Evolutionary conservation across 1,140 invertebrate species (phyloP).

Genomic region (Drosophila tropicalis): DNA sequence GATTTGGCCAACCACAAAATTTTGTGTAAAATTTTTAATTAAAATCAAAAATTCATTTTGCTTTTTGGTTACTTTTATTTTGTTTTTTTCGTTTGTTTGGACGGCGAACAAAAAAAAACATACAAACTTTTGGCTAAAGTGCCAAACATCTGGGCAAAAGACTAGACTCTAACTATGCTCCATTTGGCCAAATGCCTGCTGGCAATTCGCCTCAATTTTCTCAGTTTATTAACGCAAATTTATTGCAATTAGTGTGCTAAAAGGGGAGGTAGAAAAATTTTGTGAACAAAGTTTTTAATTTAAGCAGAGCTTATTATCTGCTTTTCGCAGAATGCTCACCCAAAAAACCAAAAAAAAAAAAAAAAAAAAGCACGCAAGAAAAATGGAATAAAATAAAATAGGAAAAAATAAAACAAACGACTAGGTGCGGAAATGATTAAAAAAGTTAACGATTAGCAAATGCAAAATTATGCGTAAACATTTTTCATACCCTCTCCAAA

Average conservation of each 20-base stretch:
- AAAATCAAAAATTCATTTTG: conserved; percentile 28
- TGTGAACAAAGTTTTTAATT: conserved; percentile 73
- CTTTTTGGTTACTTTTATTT: conserved; percentile 19
- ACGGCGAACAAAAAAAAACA: neutral
- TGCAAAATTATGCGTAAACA: conserved; percentile 69
- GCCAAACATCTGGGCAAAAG: conserved; percentile 24
- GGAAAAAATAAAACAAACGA: neutral
- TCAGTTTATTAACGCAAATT: conserved; percentile 74
- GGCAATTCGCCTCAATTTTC: conserved; percentile 50
- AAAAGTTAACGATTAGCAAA: conserved; percentile 72
- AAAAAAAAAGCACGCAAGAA: neutral
- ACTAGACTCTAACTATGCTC: neutral
- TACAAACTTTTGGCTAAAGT: conserved; percentile 32
- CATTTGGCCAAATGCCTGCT: conserved; percentile 49
- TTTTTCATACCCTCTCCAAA: neutral
- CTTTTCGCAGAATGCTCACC: conserved; percentile 29
- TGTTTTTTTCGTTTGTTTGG: neutral
- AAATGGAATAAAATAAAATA: conserved; percentile 4
- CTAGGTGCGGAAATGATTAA: conserved; percentile 69
- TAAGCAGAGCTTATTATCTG: conserved; percentile 74
- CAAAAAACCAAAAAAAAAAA: conserved; percentile 9
- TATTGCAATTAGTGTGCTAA: conserved; percentile 64
- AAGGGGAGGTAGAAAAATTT: conserved; percentile 26
- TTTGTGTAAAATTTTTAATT: conserved; percentile 55
- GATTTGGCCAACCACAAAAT: neutral